These are phyloP conservation scores for Temnothorax rugatulus DNA, from an alignment of 2,888 invertebrate genomes.

Conservation along the genomic window DNA sequence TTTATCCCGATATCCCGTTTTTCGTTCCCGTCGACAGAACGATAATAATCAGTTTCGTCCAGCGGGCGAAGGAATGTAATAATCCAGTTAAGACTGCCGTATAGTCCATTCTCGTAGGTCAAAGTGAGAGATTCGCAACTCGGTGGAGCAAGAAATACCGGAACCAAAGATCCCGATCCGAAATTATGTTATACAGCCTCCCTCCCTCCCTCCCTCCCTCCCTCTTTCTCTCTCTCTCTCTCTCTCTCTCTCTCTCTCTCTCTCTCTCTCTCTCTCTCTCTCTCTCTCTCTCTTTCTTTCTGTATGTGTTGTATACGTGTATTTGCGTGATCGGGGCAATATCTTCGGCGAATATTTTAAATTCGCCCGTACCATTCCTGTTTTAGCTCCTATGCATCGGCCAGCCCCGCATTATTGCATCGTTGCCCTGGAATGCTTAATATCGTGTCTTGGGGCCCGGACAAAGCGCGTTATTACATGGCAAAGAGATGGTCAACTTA, in stretches of 20 bases:
- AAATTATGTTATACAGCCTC: constrained; percentile 64
- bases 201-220: background rate
- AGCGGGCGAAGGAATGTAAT: constrained; percentile 62
- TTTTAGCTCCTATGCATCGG: constrained; percentile 82
- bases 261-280: background rate
- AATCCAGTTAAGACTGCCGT: constrained; percentile 60
- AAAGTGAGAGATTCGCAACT: constrained; percentile 65
- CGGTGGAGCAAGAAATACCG: constrained; percentile 64
- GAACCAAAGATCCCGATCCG: constrained; percentile 62
- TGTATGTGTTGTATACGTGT: background rate
- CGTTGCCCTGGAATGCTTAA: constrained; percentile 84
- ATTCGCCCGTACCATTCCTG: constrained; percentile 70
- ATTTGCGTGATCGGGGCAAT: constrained; percentile 67
- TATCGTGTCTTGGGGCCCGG: constrained; percentile 78
- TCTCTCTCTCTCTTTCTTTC: background rate
- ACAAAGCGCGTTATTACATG: constrained; percentile 82
- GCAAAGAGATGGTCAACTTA: constrained; percentile 80
- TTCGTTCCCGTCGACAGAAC: constrained; percentile 27
- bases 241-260: background rate
- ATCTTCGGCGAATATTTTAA: constrained; percentile 79
- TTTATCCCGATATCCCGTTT: background rate
- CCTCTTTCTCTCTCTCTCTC: too few relatives aligned
- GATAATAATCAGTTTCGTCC: constrained; percentile 50
- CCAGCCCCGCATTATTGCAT: constrained; percentile 83
- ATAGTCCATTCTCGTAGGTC: constrained; percentile 58